Evolutionary conservation across 2,888 invertebrate genomes (phyloP).

Genomic region (Napeogenes inachia): DNA sequence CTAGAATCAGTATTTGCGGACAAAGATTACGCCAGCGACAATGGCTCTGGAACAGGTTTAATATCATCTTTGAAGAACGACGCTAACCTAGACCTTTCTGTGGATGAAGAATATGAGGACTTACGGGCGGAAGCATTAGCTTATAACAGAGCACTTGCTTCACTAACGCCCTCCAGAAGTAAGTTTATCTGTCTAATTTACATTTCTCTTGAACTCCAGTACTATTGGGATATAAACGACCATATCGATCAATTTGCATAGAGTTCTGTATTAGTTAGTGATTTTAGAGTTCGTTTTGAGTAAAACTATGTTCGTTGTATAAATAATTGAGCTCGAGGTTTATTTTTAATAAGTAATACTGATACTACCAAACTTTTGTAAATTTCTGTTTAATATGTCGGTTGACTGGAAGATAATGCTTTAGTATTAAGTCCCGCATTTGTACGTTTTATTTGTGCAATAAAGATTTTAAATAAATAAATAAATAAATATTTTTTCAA

Average conservation of each 20-base stretch:
- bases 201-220: slow-evolving; percentile 8
- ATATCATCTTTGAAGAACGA: slow-evolving; percentile 50
- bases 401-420: too few relatives aligned
- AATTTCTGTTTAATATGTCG: too few relatives aligned
- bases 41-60: slow-evolving; percentile 43
- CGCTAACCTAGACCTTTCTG: slow-evolving; percentile 57
- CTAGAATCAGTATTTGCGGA: slow-evolving; percentile 9
- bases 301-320: not conserved
- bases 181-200: slow-evolving; percentile 23
- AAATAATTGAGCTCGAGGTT: too few relatives aligned
- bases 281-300: not conserved
- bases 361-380: too few relatives aligned
- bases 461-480: too few relatives aligned
- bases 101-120: slow-evolving; percentile 67
- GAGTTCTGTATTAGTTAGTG: too few relatives aligned
- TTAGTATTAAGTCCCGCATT: too few relatives aligned
- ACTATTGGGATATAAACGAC: slow-evolving; percentile 5
- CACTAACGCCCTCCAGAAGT: slow-evolving; percentile 35
- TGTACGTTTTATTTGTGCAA: too few relatives aligned
- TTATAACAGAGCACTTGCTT: slow-evolving; percentile 56
- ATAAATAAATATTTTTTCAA: too few relatives aligned
- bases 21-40: slow-evolving; percentile 23
- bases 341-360: too few relatives aligned
- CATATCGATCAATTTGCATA: too few relatives aligned
- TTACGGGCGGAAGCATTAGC: slow-evolving; percentile 64